Evolutionary conservation across 2,113 vertebrate genomes (phyloP), one percentile per base, ranked within the genome.

Genomic region (Varanus komodoensis): DNA sequence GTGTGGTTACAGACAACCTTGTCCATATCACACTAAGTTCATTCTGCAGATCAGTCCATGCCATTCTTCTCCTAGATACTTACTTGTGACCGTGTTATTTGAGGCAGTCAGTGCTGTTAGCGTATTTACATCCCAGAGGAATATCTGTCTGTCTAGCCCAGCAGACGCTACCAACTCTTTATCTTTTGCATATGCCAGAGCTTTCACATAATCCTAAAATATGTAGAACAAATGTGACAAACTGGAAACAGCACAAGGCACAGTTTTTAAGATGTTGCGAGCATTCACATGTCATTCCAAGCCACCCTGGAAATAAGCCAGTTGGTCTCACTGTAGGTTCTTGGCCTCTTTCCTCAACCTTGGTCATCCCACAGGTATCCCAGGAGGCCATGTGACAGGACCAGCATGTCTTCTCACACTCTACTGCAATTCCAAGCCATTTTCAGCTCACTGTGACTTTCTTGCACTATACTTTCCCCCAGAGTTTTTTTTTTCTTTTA

Each of bases 121-220:
- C 85, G 99, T 99, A 96, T 99, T 99, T 96, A 99, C 99, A 96
- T 99, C 99, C 99, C 99, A 99, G 92, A 99, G 98, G 95, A 99
- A 99, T 96, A 99, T 99, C 94, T 99, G 99, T 93, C 99, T 97
- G 98, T 99, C 99, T 96, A 99, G 96, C 8, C 99, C 99, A 0
- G 99, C 99, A 0, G 99, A 99, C 4, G 99, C 99, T 89, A 99
- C 99, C 82, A 99, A 96, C 93, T 99, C 99, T 96, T 99, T 99
- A 95, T 99, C 99, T 97, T 99, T 99, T 82, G 99, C 99, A 81
- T 99, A 99, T 0, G 99, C 99, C 95, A 99, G 96, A 67, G 99
- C 99, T 97, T 99, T 99, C 81, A 99, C 99, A 12, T 99, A 99
- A 96, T 99, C 99, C 98, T 99, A 89, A 1, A 96, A 85, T 50